Evolutionary conservation across 2,888 invertebrate genomes (phyloP).

Genomic region (Junonia oenone): DNA sequence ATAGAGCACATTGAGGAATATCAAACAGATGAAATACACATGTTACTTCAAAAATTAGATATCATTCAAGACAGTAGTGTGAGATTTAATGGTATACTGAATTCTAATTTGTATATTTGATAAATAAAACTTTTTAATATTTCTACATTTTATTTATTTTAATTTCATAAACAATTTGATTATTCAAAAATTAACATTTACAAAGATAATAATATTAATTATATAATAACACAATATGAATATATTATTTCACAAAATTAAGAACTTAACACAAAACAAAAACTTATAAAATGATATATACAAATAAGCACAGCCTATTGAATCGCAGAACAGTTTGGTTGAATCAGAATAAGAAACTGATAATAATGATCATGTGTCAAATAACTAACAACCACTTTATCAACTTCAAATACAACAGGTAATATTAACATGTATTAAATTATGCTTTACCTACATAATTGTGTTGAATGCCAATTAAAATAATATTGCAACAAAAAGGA

Average conservation of each 20-base stretch:
- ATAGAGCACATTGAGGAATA: constrained; percentile 56
- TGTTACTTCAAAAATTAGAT: constrained; percentile 47
- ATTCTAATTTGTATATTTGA: constrained; percentile 64
- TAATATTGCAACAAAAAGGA: not conserved
- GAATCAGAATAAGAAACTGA: constrained; percentile 6
- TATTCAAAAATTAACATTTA: constrained; percentile 26
- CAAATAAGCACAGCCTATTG: constrained; percentile 74
- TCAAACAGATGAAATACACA: constrained; percentile 48
- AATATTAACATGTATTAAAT: not conserved
- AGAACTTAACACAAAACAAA: constrained; percentile 46
- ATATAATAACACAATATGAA: constrained; percentile 48
- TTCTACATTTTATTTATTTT: constrained; percentile 21
- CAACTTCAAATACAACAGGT: not conserved
- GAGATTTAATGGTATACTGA: constrained; percentile 41
- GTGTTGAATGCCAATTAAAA: not conserved
- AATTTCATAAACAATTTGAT: constrained; percentile 25
- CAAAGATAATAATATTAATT: constrained; percentile 4
- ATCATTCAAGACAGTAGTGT: constrained; percentile 39
- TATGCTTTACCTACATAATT: not conserved
- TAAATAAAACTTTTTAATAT: constrained; percentile 19
- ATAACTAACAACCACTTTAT: not conserved
- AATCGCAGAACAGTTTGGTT: constrained; percentile 71
- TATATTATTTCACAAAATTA: constrained; percentile 40
- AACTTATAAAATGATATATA: constrained; percentile 48
- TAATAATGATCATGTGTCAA: not conserved